Evolutionary conservation across 1,140 invertebrate genomes (phyloP).

Genomic region (Aphaenogaster ashmeadi): DNA sequence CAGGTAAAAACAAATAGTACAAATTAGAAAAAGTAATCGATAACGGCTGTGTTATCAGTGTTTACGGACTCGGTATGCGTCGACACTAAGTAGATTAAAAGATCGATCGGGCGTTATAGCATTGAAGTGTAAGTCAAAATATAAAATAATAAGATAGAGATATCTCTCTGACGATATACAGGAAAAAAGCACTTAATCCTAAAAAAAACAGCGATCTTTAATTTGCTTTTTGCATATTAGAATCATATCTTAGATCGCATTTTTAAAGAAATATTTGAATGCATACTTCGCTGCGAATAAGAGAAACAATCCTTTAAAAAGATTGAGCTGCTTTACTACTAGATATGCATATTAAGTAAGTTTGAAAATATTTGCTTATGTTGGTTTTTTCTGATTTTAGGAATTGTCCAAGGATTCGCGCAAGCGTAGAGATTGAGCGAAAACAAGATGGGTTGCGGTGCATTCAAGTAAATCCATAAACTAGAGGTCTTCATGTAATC

Average conservation of each 20-base stretch:
- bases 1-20: neutral
- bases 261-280: neutral
- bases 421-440: constrained; percentile 79
- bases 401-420: constrained; percentile 76
- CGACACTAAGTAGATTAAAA: constrained; percentile 15
- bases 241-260: neutral
- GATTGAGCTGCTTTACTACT: neutral
- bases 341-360: neutral
- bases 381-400: constrained; percentile 71
- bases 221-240: neutral
- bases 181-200: neutral
- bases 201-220: neutral
- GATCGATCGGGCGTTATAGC: neutral
- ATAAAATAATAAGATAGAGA: constrained; percentile 1
- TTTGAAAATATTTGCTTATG: neutral
- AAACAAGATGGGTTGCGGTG: constrained; percentile 75
- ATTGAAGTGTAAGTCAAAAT: neutral
- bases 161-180: neutral
- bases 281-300: neutral
- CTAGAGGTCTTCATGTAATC: constrained; percentile 87
- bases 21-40: constrained; percentile 11
- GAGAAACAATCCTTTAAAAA: neutral
- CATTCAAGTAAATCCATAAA: constrained; percentile 86
- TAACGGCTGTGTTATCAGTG: neutral
- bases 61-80: neutral